Percentiles rank a stretch among this genome's conserved stretches.
Evolutionary conservation across 2,888 invertebrate genomes (phyloP).

Genomic region (Nephrotoma flavescens): DNA sequence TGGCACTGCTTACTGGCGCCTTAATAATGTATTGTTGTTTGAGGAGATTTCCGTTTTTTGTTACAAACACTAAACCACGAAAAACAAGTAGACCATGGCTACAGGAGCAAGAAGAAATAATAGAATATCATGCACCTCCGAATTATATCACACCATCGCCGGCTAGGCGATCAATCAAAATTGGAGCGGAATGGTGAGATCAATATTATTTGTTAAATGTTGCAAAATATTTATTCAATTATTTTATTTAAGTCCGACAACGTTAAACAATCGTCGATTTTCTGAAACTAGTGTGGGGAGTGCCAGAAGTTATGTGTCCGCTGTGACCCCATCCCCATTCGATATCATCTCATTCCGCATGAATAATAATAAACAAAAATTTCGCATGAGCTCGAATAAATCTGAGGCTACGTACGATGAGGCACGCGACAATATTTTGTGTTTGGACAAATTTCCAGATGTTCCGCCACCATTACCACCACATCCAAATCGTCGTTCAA

Average conservation of each 20-base stretch:
- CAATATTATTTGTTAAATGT: neutral
- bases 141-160: neutral
- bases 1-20: neutral
- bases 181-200: neutral
- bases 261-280: neutral
- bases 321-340: constrained; percentile 1
- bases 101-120: neutral
- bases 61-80: neutral
- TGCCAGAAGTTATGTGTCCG: neutral
- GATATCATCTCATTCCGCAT: constrained; percentile 1
- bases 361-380: constrained; percentile 2
- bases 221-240: neutral
- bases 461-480: constrained; percentile 4
- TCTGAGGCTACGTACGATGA: neutral
- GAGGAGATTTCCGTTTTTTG: neutral
- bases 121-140: neutral
- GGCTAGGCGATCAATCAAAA: neutral
- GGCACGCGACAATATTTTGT: neutral
- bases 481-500: constrained; percentile 2
- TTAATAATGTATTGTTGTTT: neutral
- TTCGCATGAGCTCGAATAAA: neutral
- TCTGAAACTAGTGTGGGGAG: neutral
- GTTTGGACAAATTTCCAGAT: neutral
- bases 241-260: neutral
- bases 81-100: neutral